Evolutionary conservation across 2,888 invertebrate species (phyloP).

Genomic region (Campoplex capitator): DNA sequence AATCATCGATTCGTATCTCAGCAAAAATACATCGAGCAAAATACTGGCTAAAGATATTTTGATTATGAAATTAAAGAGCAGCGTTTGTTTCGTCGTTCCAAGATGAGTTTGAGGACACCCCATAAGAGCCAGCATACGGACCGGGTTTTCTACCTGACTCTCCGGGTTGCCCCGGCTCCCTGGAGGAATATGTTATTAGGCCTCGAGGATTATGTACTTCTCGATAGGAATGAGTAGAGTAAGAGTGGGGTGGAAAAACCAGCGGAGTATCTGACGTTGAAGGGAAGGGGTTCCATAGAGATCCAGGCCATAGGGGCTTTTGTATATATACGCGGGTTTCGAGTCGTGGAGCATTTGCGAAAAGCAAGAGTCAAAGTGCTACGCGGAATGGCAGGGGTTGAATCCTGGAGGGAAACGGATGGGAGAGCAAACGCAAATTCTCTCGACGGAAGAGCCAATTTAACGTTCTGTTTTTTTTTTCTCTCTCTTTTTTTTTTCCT

Average conservation of each 20-base stretch:
- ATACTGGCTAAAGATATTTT: not conserved
- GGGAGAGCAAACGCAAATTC: constrained; percentile 61
- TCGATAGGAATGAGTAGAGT: constrained; percentile 69
- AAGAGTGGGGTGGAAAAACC: constrained; percentile 34
- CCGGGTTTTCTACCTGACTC: constrained; percentile 57
- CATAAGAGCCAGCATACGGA: constrained; percentile 1
- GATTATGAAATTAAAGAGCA: not conserved
- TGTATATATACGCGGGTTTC: not conserved
- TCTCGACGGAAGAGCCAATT: constrained; percentile 70
- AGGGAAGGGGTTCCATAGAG: constrained; percentile 24
- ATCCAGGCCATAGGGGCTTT: constrained; percentile 30
- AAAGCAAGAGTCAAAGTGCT: constrained; percentile 54
- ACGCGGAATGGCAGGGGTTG: constrained; percentile 39
- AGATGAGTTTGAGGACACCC: not conserved
- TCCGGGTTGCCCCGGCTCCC: constrained; percentile 69
- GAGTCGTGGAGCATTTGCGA: constrained; percentile 44
- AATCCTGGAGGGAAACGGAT: constrained; percentile 53
- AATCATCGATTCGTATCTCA: no score
- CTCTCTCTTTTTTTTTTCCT: constrained; percentile 36
- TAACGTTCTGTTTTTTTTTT: constrained; percentile 57
- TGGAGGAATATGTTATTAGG: constrained; percentile 80
- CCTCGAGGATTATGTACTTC: constrained; percentile 80
- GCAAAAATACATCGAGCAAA: no score
- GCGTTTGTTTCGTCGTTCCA: not conserved
- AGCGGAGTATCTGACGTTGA: constrained; percentile 43